A percentile compares a stretch with the other conserved stretches of the same genome.
Conservation (phyloP, 2,888 invertebrate genomes). For the Synanthedon tipuliformis region DNA sequence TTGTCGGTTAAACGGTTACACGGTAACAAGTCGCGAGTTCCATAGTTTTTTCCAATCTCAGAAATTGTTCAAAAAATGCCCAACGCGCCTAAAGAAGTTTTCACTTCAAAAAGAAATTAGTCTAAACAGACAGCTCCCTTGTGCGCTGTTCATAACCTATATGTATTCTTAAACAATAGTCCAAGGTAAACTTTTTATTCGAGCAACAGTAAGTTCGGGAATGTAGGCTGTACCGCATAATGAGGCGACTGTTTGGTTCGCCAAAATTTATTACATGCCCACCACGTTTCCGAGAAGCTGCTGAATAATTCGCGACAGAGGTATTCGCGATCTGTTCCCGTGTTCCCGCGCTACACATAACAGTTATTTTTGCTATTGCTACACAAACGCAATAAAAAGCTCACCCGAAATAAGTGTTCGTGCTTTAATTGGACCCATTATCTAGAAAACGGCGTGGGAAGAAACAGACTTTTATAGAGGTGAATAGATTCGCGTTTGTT, state of each 20-base stretch:
- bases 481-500: neutral
- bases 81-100: too few relatives aligned
- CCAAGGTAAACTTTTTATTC: constrained; percentile 46
- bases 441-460: constrained; percentile 17
- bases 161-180: constrained; percentile 40
- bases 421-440: constrained; percentile 5
- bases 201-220: constrained; percentile 45
- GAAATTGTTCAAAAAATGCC: too few relatives aligned
- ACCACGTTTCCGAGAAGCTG: constrained; percentile 51
- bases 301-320: constrained; percentile 49
- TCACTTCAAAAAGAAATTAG: too few relatives aligned
- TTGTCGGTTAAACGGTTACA: too few relatives aligned
- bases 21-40: too few relatives aligned
- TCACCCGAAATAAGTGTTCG: constrained; percentile 4
- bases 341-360: constrained; percentile 21
- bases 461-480: too few relatives aligned
- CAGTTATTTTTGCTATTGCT: constrained; percentile 64
- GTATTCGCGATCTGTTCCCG: constrained; percentile 53
- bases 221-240: constrained; percentile 66
- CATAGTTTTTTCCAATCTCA: too few relatives aligned
- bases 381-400: constrained; percentile 36
- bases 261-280: constrained; percentile 51
- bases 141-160: too few relatives aligned
- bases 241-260: constrained; percentile 31
- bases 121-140: too few relatives aligned